Evolutionary conservation across 2,113 vertebrate species (phyloP), one percentile per base, ranked within the genome.

Genomic region (Galeopterus variegatus): DNA sequence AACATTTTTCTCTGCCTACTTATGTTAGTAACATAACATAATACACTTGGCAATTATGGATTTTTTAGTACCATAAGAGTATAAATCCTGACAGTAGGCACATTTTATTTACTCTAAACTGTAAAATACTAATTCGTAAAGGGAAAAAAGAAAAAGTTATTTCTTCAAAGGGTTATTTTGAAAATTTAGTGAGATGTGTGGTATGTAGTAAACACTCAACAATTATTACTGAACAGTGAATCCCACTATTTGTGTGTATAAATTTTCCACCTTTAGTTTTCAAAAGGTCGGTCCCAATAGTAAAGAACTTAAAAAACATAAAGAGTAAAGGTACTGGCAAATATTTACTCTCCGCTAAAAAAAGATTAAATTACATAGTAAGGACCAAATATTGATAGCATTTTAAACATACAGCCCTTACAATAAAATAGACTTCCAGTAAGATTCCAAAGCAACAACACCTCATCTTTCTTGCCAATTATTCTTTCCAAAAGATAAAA

Each of bases 401-500:
- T 75, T 67, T 94, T 94, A 6, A 95, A 83, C 23, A 58, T 14
- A 50, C 18, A 81, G 90, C 26, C n/a, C 21, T 70, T 65, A 58
- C 0, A 72, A 41, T 50, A 62, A 76, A 88, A 73, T 26, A 69
- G 87, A 28, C 14, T 79, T 58, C n/a, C 36, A 33, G 11, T n/a
- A 93, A 70, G 17, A 81, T 11, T 31, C 56, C 86, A 93, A 93
- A 54, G 31, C 11, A 93, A 17, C 19, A 73, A 89, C 24, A 76
- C 28, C 60, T 95, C 24, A 31, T 85, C 21, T 36, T 80, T 85
- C 52, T 58, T 58, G 73, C 33, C 50, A 79, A 41, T 54, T 92
- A 81, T 56, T 88, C 58, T 88, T 93, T 88, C 79, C 45, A 70
- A 15, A 95, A 95, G 11, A 82, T 64, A 95, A 95, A 95, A 92